phyloP scores from a whole-genome alignment of 1,140 invertebrate species.

The Dryas iulia region DNA sequence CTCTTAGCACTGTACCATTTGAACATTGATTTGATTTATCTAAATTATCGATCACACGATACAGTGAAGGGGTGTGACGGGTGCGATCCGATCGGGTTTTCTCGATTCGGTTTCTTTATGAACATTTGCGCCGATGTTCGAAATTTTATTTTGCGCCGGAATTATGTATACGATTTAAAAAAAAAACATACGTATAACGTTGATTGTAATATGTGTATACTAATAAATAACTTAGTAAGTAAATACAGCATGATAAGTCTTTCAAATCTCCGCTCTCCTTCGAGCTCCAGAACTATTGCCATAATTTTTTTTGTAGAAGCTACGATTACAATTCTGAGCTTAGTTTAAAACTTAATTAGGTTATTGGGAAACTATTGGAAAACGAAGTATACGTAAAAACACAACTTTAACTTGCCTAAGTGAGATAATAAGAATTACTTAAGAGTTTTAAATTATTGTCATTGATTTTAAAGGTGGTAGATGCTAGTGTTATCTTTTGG shows the following conservation, averaged over 20 bases:
- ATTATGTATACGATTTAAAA: slow-evolving; percentile 78
- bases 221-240: slow-evolving; percentile 62
- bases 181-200: slow-evolving; percentile 76
- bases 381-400: slow-evolving; percentile 79
- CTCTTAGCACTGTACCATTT: slow-evolving; percentile 73
- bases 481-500: slow-evolving; percentile 72
- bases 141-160: slow-evolving; percentile 66
- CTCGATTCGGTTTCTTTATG: slow-evolving; percentile 36
- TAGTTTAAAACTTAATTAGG: slow-evolving; percentile 74
- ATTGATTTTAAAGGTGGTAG: slow-evolving; percentile 74
- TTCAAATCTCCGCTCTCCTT: slow-evolving; percentile 42
- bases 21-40: slow-evolving; percentile 42
- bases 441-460: slow-evolving; percentile 78
- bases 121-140: slow-evolving; percentile 58
- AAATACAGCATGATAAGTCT: slow-evolving; percentile 45
- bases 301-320: slow-evolving; percentile 51
- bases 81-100: slow-evolving; percentile 47
- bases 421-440: slow-evolving; percentile 76
- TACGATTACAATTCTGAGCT: slow-evolving; percentile 63
- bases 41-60: slow-evolving; percentile 46
- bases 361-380: slow-evolving; percentile 73
- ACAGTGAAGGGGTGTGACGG: slow-evolving; percentile 77
- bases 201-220: slow-evolving; percentile 79
- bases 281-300: slow-evolving; percentile 42
- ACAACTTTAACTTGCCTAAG: slow-evolving; percentile 79